phyloP scores from a whole-genome alignment of 2,888 invertebrate species.

The Trilocha varians region DNA sequence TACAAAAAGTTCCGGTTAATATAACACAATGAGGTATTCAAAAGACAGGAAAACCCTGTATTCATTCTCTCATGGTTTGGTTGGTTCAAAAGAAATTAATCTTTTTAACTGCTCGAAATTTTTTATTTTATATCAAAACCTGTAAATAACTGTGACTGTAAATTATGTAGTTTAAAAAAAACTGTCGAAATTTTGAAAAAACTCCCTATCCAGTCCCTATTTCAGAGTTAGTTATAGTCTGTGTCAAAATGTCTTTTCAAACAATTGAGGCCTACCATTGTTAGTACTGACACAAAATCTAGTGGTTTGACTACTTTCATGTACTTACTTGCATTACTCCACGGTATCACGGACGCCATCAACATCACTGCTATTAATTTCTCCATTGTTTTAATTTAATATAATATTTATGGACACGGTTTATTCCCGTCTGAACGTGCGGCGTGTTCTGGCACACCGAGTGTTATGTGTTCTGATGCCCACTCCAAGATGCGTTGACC shows the following conservation, averaged over 20 bases:
- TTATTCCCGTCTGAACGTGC: conserved; percentile 32
- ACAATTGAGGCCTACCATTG: conserved; percentile 1
- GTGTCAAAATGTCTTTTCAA: background rate
- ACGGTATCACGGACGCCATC: conserved; percentile 39
- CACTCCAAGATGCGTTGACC: conserved; percentile 40
- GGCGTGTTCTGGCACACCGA: conserved; percentile 36
- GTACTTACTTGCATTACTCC: conserved; percentile 58
- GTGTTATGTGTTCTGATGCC: conserved; percentile 39
- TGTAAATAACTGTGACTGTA: too few species aligned
- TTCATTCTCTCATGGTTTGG: too few species aligned
- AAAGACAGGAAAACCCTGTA: too few species aligned
- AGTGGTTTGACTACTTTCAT: conserved; percentile 50
- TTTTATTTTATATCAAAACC: too few species aligned
- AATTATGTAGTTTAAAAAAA: too few species aligned
- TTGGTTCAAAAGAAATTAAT: too few species aligned
- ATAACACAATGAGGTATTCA: too few species aligned
- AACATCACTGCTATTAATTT: conserved; percentile 39
- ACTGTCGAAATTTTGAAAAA: too few species aligned
- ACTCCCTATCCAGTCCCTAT: too few species aligned
- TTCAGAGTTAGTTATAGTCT: too few species aligned
- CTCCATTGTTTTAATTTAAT: conserved; percentile 30
- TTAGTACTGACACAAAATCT: conserved; percentile 19
- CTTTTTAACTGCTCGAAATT: too few species aligned
- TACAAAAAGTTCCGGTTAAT: too few species aligned
- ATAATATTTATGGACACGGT: conserved; percentile 9